Conservation (phyloP, 1,140 invertebrate genomes). For the Drosophila carrolli region DNA sequence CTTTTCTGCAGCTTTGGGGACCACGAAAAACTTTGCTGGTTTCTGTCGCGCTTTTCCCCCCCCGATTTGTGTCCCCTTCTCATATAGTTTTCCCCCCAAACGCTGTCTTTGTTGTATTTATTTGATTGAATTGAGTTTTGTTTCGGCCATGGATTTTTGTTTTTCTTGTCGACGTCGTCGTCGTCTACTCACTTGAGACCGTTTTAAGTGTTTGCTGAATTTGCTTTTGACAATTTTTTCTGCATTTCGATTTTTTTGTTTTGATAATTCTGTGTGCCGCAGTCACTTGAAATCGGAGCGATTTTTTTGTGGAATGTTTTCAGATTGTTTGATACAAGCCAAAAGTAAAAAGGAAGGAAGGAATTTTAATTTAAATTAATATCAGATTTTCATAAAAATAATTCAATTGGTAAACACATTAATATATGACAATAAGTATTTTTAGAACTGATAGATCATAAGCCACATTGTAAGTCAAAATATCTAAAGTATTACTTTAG, state of each 20-base stretch:
- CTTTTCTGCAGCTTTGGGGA: slow-evolving; percentile 51
- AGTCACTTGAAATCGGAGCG: slow-evolving; percentile 48
- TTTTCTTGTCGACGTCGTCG: slow-evolving; percentile 14
- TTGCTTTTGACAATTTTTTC: slow-evolving; percentile 59
- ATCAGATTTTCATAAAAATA: too few relatives aligned
- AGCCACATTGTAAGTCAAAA: background rate
- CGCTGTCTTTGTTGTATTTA: slow-evolving; percentile 18
- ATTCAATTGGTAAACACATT: too few relatives aligned
- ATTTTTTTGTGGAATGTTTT: slow-evolving; percentile 2
- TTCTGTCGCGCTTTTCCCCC: slow-evolving; percentile 27
- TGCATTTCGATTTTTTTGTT: slow-evolving; percentile 26
- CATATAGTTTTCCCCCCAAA: slow-evolving; percentile 1
- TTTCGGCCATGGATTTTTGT: slow-evolving; percentile 21
- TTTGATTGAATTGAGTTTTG: slow-evolving; percentile 63
- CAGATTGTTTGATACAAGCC: slow-evolving; percentile 24
- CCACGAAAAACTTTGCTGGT: slow-evolving; percentile 43
- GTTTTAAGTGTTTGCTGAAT: slow-evolving; percentile 73
- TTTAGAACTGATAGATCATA: background rate
- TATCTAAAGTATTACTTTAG: background rate
- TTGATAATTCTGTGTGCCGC: slow-evolving; percentile 45
- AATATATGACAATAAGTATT: too few relatives aligned
- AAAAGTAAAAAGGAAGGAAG: slow-evolving; percentile 17
- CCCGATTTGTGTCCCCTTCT: background rate
- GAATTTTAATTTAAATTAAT: too few relatives aligned
- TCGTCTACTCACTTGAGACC: slow-evolving; percentile 65